Evolutionary conservation across 2,797 vertebrate genomes (phyloP).

Genomic region (Hydrolagus colliei): DNA sequence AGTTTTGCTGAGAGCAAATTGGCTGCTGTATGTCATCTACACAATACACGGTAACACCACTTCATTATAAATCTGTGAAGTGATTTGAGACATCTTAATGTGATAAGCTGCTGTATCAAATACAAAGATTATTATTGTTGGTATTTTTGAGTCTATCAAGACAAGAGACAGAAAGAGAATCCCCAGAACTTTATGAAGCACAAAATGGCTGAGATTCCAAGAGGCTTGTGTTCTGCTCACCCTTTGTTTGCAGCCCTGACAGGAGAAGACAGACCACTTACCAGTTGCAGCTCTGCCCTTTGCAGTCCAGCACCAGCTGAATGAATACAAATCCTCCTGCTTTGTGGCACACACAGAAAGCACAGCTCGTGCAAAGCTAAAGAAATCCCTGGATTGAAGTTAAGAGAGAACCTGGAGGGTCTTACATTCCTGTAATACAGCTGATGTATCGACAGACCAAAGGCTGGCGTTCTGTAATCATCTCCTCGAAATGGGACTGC

Average conservation of each 20-base stretch:
- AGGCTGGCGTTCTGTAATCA: not conserved
- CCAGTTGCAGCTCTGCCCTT: not conserved
- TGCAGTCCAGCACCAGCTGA: not conserved
- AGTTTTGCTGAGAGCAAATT: no score
- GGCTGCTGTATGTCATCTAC: no score
- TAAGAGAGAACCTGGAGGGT: not conserved
- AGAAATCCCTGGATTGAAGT: not conserved
- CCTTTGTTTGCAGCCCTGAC: not conserved
- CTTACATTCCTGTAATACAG: not conserved
- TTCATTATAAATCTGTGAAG: no score
- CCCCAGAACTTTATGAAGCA: not conserved
- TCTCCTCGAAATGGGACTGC: not conserved
- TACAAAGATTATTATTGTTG: no score
- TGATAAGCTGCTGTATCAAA: no score
- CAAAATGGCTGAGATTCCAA: conserved; percentile 14
- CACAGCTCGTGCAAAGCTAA: not conserved
- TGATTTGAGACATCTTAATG: no score
- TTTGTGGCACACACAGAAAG: not conserved
- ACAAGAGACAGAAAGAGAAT: not conserved
- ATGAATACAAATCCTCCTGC: not conserved
- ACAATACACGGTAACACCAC: no score
- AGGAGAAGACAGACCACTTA: not conserved
- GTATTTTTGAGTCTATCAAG: not conserved
- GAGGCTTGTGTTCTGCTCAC: not conserved
- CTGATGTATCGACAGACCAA: not conserved